phyloP scores from a whole-genome alignment of 64 coral and sea anemone species.

The Acropora yongei region DNA sequence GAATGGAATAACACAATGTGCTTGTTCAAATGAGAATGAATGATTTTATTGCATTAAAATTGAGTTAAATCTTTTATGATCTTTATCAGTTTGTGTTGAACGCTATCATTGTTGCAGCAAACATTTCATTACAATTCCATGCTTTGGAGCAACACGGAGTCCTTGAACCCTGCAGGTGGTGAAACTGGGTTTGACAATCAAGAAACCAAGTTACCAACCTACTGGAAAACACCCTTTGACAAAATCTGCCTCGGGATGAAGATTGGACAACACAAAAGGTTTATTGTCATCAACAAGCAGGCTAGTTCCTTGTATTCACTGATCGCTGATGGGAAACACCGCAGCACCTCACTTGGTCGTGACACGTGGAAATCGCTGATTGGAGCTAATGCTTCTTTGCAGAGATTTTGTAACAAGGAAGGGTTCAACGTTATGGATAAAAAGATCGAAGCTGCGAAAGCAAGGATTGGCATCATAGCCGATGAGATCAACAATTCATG shows the following conservation, averaged over 20 bases:
- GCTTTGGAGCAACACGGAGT: constrained; percentile 37
- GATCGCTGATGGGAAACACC: constrained; percentile 44
- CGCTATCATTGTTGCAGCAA: neutral
- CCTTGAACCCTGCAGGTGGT: neutral
- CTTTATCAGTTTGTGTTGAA: neutral
- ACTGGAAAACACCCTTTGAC: constrained; percentile 53
- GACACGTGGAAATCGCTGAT: constrained; percentile 64
- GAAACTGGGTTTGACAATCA: constrained; percentile 19
- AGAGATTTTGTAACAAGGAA: constrained; percentile 50
- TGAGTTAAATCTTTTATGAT: too few species aligned
- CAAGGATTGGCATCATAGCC: constrained; percentile 40
- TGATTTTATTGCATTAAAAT: too few species aligned
- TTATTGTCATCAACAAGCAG: constrained; percentile 7
- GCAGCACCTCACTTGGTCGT: constrained; percentile 26
- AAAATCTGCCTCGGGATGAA: constrained; percentile 59
- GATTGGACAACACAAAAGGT: constrained; percentile 14
- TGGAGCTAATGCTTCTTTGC: constrained; percentile 15
- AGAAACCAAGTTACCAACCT: constrained; percentile 54
- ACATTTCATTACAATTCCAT: constrained; percentile 37
- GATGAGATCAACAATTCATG: constrained; percentile 32
- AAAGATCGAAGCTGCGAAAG: neutral
- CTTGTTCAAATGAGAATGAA: too few species aligned
- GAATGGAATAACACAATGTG: too few species aligned
- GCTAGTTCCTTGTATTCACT: constrained; percentile 40
- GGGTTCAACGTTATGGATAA: constrained; percentile 44